These are phyloP conservation scores for Pituophis catenifer DNA, from an alignment of 2,113 vertebrate genomes.

Conservation along the genomic window DNA sequence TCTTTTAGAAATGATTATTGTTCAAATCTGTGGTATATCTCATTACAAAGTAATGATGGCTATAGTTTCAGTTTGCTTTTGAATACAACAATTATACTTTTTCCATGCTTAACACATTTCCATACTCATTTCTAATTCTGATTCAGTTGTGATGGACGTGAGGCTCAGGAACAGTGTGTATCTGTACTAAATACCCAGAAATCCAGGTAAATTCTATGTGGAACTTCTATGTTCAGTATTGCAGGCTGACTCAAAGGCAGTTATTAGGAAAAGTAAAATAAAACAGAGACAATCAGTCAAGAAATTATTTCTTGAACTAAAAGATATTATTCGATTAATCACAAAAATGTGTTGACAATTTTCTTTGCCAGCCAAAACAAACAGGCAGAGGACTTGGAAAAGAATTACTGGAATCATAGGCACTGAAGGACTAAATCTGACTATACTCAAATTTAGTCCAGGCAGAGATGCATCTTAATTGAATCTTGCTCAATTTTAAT, in stretches of 20 bases:
- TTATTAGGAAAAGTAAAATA: not conserved
- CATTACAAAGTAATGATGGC: slow-evolving; percentile 52
- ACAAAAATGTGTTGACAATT: not conserved
- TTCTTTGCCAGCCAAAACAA: not conserved
- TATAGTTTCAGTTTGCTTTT: slow-evolving; percentile 29
- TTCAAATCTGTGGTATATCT: slow-evolving; percentile 36
- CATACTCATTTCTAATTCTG: not conserved
- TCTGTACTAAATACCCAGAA: not conserved
- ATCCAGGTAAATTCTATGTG: not conserved
- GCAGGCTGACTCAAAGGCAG: not conserved
- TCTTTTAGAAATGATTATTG: slow-evolving; percentile 55
- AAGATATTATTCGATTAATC: not conserved
- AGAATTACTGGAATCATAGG: not conserved
- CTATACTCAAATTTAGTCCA: not conserved
- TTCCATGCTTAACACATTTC: not conserved
- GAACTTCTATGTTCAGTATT: not conserved
- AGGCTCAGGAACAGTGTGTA: not conserved
- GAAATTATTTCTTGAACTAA: not conserved
- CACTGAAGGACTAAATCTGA: not conserved
- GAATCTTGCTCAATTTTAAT: not conserved
- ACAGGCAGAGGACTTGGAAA: not conserved
- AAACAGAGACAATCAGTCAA: not conserved
- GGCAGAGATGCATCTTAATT: not conserved
- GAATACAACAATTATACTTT: not conserved
- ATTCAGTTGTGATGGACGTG: slow-evolving; percentile 8